These are phyloP conservation scores for Hyphantria cunea DNA, from an alignment of 1,140 invertebrate species.

Conservation along the genomic window DNA sequence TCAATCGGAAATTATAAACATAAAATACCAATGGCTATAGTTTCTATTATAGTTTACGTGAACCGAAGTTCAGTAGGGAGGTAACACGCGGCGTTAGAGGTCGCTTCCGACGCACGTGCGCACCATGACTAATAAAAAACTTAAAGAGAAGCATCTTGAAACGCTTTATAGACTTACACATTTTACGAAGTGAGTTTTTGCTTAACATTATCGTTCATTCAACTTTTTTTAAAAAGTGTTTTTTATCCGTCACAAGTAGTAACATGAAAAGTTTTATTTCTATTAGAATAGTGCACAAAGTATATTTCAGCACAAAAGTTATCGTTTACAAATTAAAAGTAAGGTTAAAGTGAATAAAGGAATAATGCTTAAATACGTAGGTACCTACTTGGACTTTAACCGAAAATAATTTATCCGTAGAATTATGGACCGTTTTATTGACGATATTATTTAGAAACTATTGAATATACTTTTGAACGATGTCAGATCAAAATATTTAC, in stretches of 20 bases:
- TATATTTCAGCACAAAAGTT: too few species aligned
- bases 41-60: background rate
- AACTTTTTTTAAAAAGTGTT: background rate
- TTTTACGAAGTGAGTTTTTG: constrained; percentile 65
- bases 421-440: too few species aligned
- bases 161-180: constrained; percentile 53
- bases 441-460: too few species aligned
- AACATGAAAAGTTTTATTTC: too few species aligned
- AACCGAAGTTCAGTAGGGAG: constrained; percentile 26
- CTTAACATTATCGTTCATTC: background rate
- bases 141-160: constrained; percentile 66
- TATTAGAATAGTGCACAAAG: too few species aligned
- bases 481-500: too few species aligned
- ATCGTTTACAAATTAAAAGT: too few species aligned
- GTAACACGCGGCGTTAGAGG: constrained; percentile 6
- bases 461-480: too few species aligned
- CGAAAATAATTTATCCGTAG: too few species aligned
- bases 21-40: constrained; percentile 13
- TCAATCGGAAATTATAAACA: constrained; percentile 10
- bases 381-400: too few species aligned
- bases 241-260: background rate
- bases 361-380: too few species aligned
- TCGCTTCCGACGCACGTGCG: constrained; percentile 7
- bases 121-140: constrained; percentile 56
- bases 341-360: too few species aligned